A percentile compares a stretch with the other conserved stretches of the same genome.
phyloP scores from a whole-genome alignment of 2,888 invertebrate genomes.

The Drosophila lutescens region DNA sequence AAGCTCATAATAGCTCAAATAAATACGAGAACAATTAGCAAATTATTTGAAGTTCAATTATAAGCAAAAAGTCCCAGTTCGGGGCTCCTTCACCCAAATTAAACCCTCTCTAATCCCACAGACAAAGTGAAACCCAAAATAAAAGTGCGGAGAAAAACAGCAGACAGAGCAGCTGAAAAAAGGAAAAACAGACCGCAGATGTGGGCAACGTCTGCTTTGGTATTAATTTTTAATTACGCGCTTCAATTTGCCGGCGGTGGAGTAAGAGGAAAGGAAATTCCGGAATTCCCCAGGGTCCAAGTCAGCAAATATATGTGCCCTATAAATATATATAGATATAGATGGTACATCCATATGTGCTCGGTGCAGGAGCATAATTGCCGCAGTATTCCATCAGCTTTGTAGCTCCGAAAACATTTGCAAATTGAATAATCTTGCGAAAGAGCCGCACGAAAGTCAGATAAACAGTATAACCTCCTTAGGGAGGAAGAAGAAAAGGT shows the following conservation, averaged over 20 bases:
- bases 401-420: constrained; percentile 53
- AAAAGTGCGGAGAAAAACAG: constrained; percentile 14
- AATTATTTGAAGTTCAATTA: constrained; percentile 30
- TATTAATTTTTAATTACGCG: constrained; percentile 60
- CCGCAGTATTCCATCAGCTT: constrained; percentile 60
- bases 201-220: constrained; percentile 34
- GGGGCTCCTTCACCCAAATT: constrained; percentile 2
- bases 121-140: constrained; percentile 12
- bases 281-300: constrained; percentile 16
- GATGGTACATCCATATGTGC: constrained; percentile 1
- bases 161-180: constrained; percentile 23
- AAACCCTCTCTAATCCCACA: constrained; percentile 14
- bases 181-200: constrained; percentile 31
- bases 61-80: constrained; percentile 4
- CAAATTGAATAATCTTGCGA: constrained; percentile 29
- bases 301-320: constrained; percentile 4
- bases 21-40: constrained; percentile 17
- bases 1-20: background rate
- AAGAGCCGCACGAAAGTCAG: constrained; percentile 2
- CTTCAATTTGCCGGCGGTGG: constrained; percentile 37
- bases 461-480: constrained; percentile 1
- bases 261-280: constrained; percentile 20
- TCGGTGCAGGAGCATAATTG: constrained; percentile 46
- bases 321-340: background rate
- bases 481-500: background rate